Percentiles rank a stretch among this genome's conserved stretches.
phyloP scores from a whole-genome alignment of 2,797 vertebrate species.

The Tenualosa ilisha region DNA sequence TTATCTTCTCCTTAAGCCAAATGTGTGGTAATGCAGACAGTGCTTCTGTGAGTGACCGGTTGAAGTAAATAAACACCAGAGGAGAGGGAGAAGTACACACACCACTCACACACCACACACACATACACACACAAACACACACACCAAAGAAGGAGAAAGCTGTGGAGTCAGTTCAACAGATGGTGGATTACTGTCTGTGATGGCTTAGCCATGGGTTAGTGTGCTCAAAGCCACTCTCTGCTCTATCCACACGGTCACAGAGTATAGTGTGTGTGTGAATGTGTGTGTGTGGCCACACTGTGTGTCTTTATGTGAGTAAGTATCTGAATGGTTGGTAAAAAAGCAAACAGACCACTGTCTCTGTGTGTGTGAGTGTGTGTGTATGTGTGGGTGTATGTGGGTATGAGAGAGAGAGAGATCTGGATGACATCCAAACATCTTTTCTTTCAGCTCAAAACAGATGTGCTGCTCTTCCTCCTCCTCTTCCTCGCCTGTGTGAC shows the following conservation, averaged over 20 bases:
- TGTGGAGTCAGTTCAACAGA: constrained; percentile 52
- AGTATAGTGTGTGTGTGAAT: background rate
- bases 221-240: constrained; percentile 20
- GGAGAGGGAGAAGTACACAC: background rate
- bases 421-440: background rate
- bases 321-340: background rate
- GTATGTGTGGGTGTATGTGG: background rate
- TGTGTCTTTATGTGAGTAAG: background rate
- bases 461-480: background rate
- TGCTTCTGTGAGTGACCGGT: background rate
- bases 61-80: background rate
- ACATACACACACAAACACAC: background rate
- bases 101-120: background rate
- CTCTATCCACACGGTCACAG: background rate
- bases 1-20: background rate
- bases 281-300: background rate
- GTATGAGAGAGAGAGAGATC: background rate
- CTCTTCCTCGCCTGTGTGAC: background rate
- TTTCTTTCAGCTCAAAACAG: background rate
- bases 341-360: background rate
- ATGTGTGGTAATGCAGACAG: background rate
- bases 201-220: constrained; percentile 38
- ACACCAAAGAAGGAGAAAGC: background rate
- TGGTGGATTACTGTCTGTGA: constrained; percentile 48
- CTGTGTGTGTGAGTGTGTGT: background rate